Base-by-base conservation (phyloP, 2,113 vertebrate species). In the Myiozetetes cayanensis region DNA sequence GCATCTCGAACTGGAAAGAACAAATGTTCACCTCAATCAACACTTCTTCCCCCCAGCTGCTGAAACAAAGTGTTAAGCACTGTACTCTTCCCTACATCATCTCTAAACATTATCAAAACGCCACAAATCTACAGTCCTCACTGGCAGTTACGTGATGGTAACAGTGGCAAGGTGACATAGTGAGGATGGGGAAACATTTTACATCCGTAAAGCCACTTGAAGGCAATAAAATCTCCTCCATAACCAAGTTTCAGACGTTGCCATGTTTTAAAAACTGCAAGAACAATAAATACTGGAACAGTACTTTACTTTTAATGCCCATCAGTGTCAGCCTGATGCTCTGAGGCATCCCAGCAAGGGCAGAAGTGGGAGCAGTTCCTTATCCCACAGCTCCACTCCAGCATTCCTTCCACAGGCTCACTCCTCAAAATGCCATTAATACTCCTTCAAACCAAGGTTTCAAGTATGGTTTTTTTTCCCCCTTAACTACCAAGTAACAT, bases 1-100 rank as follows among this genome's bases (percentile, higher is more conserved):
- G 98, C 99, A 99, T 99, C 97, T 99, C 99, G 98, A 99, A 99
- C 99, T 99, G 95, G 73, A 96, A 97, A 94, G 94, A 94, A 96
- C 68, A 97, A 96, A 96, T 13, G 72, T 89, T 96, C 91, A 71
- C 87, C 85, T 88, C 55, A 93, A 88, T 96, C 94, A 97, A 90
- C 75, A 84, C 18, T 83, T 85, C 70, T 94, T 65, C 50, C 66
- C 71, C 27, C 24, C 71, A 93, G 1, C 0, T 73, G 47, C 50
- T 88, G 35, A n/a, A 80, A 83, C 43, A 82, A 59, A 85, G 59
- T 14, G 35, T 76, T 77, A 87, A 93, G 35, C 55, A 73, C 24
- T 83, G 24, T 16, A 49, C 35, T 83, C 25, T 61, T 52, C 33
- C 27, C 65, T 16, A 28, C 25, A 52, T 27, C 59, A 55, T 9